Conservation (phyloP, 2,888 invertebrate genomes). For the Neuroscelio doddi region DNA sequence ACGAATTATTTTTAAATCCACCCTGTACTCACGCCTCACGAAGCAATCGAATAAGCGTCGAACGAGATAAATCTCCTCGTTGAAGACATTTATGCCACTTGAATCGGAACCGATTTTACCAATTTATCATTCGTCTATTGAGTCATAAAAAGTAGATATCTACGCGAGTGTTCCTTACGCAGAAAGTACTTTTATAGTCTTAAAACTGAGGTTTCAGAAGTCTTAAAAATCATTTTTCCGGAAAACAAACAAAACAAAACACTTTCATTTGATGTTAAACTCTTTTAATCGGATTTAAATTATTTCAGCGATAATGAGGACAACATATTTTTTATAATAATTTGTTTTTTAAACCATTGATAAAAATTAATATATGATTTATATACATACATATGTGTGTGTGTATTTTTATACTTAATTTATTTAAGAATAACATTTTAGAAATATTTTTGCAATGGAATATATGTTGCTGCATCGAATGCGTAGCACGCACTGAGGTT, state of each 20-base stretch:
- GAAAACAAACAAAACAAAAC: no score
- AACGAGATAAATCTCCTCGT: constrained; percentile 39
- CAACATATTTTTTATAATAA: no score
- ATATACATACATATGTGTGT: no score
- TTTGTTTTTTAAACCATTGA: no score
- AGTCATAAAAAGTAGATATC: constrained; percentile 41
- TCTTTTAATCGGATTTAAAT: no score
- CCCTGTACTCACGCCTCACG: constrained; percentile 18
- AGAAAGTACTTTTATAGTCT: constrained; percentile 20
- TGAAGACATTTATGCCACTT: constrained; percentile 48
- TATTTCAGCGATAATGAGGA: no score
- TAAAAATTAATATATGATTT: no score
- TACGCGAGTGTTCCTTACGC: constrained; percentile 28
- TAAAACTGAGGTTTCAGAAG: neutral
- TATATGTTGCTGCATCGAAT: constrained; percentile 59
- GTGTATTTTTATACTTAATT: no score
- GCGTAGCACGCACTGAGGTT: constrained; percentile 66
- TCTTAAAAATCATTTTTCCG: neutral
- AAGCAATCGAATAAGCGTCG: constrained; percentile 35
- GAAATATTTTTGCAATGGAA: neutral
- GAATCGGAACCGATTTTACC: constrained; percentile 44
- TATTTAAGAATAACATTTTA: no score
- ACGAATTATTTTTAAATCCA: constrained; percentile 33
- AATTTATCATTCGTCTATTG: constrained; percentile 41
- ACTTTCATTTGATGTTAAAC: no score